Evolutionary conservation across 2,113 vertebrate species (phyloP).

Genomic region (Forbesichthys agassizii): DNA sequence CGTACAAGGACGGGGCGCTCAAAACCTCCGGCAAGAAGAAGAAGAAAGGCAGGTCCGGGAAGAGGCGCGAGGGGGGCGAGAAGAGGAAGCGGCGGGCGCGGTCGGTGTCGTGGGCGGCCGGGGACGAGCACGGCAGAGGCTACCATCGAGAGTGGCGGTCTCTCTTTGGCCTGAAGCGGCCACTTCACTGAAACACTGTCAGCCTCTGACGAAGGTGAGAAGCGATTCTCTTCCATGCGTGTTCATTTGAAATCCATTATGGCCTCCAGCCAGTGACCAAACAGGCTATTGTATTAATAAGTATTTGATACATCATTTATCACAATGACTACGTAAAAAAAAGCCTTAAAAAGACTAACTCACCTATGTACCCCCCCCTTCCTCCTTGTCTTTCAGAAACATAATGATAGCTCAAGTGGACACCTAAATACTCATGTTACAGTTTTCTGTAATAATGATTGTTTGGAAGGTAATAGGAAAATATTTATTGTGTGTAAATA

Average conservation of each 20-base stretch:
- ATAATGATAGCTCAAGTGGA: slow-evolving; percentile 43
- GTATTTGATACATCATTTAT: too few species aligned
- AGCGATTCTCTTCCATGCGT: not conserved
- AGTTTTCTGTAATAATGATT: slow-evolving; percentile 63
- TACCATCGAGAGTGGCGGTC: slow-evolving; percentile 64
- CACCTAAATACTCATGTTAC: slow-evolving; percentile 64
- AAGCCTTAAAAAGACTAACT: not conserved
- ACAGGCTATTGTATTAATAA: too few species aligned
- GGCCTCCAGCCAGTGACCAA: not conserved
- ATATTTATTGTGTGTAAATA: slow-evolving; percentile 86
- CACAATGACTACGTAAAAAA: not conserved
- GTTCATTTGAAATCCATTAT: not conserved
- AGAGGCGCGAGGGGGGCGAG: slow-evolving; percentile 89
- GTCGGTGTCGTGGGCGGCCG: slow-evolving; percentile 59
- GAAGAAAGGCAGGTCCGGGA: slow-evolving; percentile 88
- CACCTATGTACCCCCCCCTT: not conserved
- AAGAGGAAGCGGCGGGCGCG: slow-evolving; percentile 89
- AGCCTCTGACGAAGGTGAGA: slow-evolving; percentile 76
- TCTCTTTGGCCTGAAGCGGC: slow-evolving; percentile 58
- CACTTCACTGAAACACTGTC: slow-evolving; percentile 75
- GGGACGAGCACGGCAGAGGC: slow-evolving; percentile 49
- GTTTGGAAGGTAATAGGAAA: slow-evolving; percentile 72
- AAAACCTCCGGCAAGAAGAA: slow-evolving; percentile 83
- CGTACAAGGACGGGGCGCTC: slow-evolving; percentile 83
- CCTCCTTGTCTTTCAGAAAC: slow-evolving; percentile 68